A percentile compares a stretch with the other conserved stretches of the same genome.
These are phyloP conservation scores for Halocaridina rubra DNA, from an alignment of 2,888 invertebrate genomes.

Conservation along the genomic window DNA sequence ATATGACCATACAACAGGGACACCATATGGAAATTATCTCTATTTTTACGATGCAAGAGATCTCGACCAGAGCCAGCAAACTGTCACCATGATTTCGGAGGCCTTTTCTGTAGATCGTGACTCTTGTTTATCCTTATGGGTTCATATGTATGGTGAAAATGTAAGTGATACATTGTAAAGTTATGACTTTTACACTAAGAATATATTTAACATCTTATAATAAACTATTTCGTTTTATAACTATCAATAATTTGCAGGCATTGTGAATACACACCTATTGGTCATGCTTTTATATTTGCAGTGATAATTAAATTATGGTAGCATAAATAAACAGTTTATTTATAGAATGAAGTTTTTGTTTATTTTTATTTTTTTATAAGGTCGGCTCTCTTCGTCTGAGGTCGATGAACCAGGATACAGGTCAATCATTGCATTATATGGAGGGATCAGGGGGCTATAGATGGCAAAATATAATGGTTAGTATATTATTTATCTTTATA, in stretches of 20 bases:
- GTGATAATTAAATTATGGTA: no score
- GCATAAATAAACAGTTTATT: not conserved
- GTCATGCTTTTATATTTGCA: no score
- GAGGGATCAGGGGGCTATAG: not conserved
- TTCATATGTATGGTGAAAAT: conserved; percentile 53
- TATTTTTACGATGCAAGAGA: conserved; percentile 38
- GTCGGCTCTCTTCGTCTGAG: not conserved
- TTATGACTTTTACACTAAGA: no score
- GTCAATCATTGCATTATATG: not conserved
- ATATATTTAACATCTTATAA: no score
- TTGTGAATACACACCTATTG: no score
- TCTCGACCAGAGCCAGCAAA: not conserved
- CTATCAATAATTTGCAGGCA: no score
- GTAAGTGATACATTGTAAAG: conserved; percentile 17
- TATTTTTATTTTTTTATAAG: not conserved
- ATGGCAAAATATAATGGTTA: not conserved
- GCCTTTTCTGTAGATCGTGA: not conserved
- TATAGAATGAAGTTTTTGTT: not conserved
- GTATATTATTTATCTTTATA: no score
- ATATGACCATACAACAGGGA: conserved; percentile 47
- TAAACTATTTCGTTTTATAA: no score
- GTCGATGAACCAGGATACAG: not conserved
- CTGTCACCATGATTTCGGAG: conserved; percentile 40
- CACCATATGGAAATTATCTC: conserved; percentile 50
- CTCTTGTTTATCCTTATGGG: conserved; percentile 41